Percentiles rank a stretch among this genome's conserved stretches.
These are phyloP conservation scores for Agriopis marginaria DNA, from an alignment of 2,888 invertebrate genomes.

Conservation along the genomic window DNA sequence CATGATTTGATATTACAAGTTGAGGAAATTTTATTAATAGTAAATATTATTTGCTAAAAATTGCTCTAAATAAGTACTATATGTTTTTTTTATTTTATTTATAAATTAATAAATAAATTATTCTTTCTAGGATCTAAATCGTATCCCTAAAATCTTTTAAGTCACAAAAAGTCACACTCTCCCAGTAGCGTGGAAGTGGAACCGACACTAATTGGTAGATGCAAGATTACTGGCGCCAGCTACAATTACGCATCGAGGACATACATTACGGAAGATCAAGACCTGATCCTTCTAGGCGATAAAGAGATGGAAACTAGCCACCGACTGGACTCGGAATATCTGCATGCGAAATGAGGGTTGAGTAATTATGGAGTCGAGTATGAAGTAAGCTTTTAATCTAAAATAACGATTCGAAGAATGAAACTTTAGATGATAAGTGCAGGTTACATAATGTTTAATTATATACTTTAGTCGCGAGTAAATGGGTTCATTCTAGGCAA, in stretches of 20 bases:
- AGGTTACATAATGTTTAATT: not conserved
- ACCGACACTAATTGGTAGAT: constrained; percentile 75
- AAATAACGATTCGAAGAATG: constrained; percentile 10
- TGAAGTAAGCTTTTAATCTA: constrained; percentile 15
- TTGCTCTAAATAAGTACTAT: too few relatives aligned
- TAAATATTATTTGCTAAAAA: too few relatives aligned
- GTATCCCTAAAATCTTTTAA: not conserved
- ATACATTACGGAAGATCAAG: constrained; percentile 79
- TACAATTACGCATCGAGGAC: constrained; percentile 78
- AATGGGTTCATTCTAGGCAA: too few relatives aligned
- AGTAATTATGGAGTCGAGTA: constrained; percentile 14
- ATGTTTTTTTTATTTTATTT: too few relatives aligned
- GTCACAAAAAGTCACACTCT: constrained; percentile 10
- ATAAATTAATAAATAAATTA: not conserved
- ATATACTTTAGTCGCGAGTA: too few relatives aligned
- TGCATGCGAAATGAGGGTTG: constrained; percentile 34
- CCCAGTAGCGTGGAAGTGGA: constrained; percentile 30
- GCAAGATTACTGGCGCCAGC: constrained; percentile 77
- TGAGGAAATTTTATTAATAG: too few relatives aligned
- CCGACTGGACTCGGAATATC: constrained; percentile 44
- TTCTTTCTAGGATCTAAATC: not conserved
- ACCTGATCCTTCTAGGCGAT: constrained; percentile 64
- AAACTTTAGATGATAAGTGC: not conserved
- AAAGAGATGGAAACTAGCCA: constrained; percentile 69
- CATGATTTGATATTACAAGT: too few relatives aligned